Conservation (phyloP, 2,888 invertebrate genomes). For the Drosophila histrio region DNA sequence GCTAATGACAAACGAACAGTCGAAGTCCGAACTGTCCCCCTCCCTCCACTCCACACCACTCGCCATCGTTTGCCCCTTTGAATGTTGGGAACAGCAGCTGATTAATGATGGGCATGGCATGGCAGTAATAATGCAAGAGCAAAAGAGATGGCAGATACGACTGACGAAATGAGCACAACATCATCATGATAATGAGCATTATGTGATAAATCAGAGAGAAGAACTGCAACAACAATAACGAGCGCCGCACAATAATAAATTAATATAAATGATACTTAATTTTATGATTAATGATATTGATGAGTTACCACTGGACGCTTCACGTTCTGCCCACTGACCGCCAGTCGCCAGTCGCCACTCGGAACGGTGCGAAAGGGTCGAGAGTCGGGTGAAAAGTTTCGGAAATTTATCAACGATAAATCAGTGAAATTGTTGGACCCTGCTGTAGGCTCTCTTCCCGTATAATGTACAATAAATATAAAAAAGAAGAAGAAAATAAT, state of each 20-base stretch:
- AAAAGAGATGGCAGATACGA: slow-evolving; percentile 13
- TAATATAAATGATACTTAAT: slow-evolving; percentile 83
- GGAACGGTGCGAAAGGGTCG: slow-evolving; percentile 41
- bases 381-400: slow-evolving; percentile 55
- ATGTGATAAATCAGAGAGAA: slow-evolving; percentile 67
- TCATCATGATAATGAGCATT: slow-evolving; percentile 75
- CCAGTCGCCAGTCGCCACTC: slow-evolving; percentile 13
- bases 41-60: background rate
- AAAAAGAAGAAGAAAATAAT: slow-evolving; percentile 79
- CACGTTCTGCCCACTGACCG: slow-evolving; percentile 20
- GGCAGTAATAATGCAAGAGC: slow-evolving; percentile 8
- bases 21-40: slow-evolving; percentile 27
- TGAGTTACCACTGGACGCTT: slow-evolving; percentile 72
- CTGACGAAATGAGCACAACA: slow-evolving; percentile 79
- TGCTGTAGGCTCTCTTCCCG: slow-evolving; percentile 21
- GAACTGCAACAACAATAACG: slow-evolving; percentile 11
- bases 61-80: background rate
- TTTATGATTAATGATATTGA: slow-evolving; percentile 81
- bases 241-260: slow-evolving; percentile 77
- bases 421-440: slow-evolving; percentile 53
- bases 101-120: slow-evolving; percentile 76
- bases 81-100: slow-evolving; percentile 51
- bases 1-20: slow-evolving; percentile 75
- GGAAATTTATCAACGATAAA: slow-evolving; percentile 77
- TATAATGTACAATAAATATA: slow-evolving; percentile 74